Evolutionary conservation across 2,113 vertebrate genomes (phyloP), one percentile per base, ranked within the genome.

Genomic region (Nesogale talazaci): DNA sequence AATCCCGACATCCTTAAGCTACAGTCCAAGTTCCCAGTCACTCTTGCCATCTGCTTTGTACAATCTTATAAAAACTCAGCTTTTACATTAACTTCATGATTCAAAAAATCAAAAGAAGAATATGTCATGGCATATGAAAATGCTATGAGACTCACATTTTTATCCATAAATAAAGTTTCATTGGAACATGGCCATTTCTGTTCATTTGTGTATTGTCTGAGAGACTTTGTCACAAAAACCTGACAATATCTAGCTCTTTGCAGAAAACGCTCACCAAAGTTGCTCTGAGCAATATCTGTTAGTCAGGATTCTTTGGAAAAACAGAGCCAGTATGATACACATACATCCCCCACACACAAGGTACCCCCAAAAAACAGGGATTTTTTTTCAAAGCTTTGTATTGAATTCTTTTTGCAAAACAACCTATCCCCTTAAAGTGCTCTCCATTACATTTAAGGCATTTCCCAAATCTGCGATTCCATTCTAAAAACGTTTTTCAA

Each of bases 131-230:
- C 63, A 12, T 69, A 57, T 52, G 46, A 52, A 52, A 52, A 52
- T 52, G 46, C 10, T 52, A 52, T 52, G 46, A 52, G 46, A 10
- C 9, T n/a, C n/a, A 10, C 46, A 52, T 52, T 52, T 52, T 52
- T 52, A 52, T 52, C 46, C 46, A 52, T 52, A 76, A 90, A 5
- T 92, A 36, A 83, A 38, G 63, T 75, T 96, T 88, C 38, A 79
- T 70, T 79, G 65, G 40, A 81, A 93, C 29, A n/a, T 4, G 83
- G 27, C 0, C 29, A 57, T 0, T 0, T 38, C n/a, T 16, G n/a
- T 61, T 86, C 38, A 84, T 63, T 72, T 82, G 15, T 10, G 2
- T 40, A 6, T 63, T 79, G 36, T 78, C 77, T 75, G 12, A 76
- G n/a, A 69, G 67, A 34, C n/a, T 6, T 12, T 52, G 31, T 69